Percentiles rank a stretch among this genome's conserved stretches.
These are phyloP conservation scores for Elysia crispata DNA, from an alignment of 2,888 invertebrate species.

Conservation along the genomic window DNA sequence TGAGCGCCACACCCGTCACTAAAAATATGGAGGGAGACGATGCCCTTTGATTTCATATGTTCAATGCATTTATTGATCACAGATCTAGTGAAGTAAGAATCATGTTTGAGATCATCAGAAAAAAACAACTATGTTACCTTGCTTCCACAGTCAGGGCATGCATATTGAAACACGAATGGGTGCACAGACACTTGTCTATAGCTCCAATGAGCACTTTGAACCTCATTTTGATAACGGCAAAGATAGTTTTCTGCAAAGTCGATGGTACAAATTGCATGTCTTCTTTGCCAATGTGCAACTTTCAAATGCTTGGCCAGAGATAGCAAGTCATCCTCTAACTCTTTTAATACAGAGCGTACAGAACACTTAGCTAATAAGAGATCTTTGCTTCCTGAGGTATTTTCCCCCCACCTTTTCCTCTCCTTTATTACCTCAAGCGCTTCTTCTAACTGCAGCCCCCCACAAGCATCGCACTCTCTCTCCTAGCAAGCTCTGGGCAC, in stretches of 20 bases:
- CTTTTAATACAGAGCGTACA: not conserved
- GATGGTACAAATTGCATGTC: not conserved
- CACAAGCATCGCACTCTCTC: too few relatives aligned
- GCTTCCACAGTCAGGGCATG: not conserved
- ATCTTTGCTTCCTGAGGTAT: not conserved
- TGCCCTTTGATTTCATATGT: not conserved
- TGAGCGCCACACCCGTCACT: slow-evolving; percentile 5
- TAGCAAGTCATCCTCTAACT: not conserved
- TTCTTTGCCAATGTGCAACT: not conserved
- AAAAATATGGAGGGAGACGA: not conserved
- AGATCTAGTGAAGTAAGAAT: not conserved
- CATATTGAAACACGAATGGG: slow-evolving; percentile 6
- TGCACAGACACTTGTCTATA: slow-evolving; percentile 2
- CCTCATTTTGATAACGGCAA: not conserved
- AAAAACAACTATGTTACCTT: slow-evolving; percentile 14
- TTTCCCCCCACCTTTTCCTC: slow-evolving; percentile 1
- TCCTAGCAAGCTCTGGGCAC: too few relatives aligned
- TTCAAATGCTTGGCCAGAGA: slow-evolving; percentile 1
- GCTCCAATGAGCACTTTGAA: not conserved
- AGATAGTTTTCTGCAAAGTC: not conserved
- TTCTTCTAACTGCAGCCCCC: not conserved
- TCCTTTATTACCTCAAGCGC: not conserved
- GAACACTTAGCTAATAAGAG: not conserved
- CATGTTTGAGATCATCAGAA: slow-evolving; percentile 28
- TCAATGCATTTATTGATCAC: not conserved